Conservation (phyloP, 2,888 invertebrate species). For the Lamellibrachia satsuma region DNA sequence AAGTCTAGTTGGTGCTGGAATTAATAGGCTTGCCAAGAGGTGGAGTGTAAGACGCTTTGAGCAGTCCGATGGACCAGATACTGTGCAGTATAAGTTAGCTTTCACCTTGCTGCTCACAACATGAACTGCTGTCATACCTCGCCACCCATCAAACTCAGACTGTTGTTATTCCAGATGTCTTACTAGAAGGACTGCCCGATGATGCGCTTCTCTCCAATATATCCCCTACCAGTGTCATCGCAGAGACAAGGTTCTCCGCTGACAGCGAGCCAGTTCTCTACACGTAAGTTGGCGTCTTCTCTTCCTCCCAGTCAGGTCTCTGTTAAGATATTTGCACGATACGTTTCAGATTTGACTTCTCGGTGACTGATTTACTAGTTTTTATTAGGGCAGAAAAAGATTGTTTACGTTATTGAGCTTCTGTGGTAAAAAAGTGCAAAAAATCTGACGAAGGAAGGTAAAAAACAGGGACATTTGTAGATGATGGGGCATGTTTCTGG, state of each 20-base stretch:
- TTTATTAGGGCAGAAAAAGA: too few relatives aligned
- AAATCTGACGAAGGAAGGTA: too few relatives aligned
- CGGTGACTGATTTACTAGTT: too few relatives aligned
- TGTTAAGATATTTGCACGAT: background rate
- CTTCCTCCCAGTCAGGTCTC: background rate
- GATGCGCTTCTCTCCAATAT: constrained; percentile 4
- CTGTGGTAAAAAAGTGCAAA: too few relatives aligned
- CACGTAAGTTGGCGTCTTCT: background rate
- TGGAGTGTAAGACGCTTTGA: too few relatives aligned
- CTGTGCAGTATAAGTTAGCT: too few relatives aligned
- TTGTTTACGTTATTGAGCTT: too few relatives aligned
- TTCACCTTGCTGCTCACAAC: background rate
- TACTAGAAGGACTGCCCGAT: background rate
- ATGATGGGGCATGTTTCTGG: too few relatives aligned
- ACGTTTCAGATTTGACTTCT: background rate
- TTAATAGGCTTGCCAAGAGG: too few relatives aligned
- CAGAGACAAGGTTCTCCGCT: background rate
- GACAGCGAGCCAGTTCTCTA: background rate
- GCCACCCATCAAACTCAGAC: background rate
- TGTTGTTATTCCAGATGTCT: background rate
- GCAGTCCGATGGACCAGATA: too few relatives aligned
- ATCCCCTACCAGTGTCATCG: background rate
- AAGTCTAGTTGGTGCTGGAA: too few relatives aligned
- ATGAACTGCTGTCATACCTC: background rate
- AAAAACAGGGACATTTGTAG: too few relatives aligned